These are phyloP conservation scores for Galagoides demidoff DNA, from an alignment of 2,797 vertebrate genomes.

Conservation along the genomic window DNA sequence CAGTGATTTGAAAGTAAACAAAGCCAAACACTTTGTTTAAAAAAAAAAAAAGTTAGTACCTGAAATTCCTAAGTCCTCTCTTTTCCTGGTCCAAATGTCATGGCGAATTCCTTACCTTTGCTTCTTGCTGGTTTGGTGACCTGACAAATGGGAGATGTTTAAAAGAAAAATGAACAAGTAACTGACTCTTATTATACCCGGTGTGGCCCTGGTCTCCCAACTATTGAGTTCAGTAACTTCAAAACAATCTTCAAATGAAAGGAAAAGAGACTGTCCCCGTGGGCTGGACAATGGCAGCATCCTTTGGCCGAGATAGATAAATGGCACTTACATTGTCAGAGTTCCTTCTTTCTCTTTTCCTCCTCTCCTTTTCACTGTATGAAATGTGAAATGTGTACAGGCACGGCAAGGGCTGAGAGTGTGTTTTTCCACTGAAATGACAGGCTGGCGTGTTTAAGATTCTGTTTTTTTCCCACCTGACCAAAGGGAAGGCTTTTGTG, in stretches of 20 bases:
- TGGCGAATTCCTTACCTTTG: not conserved
- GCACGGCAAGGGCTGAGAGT: not conserved
- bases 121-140: not conserved
- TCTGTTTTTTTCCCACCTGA: not conserved
- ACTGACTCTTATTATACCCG: not conserved
- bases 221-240: not conserved
- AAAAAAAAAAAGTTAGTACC: not conserved
- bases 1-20: not conserved
- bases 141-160: not conserved
- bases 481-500: conserved; percentile 38
- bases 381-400: not conserved
- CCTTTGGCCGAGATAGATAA: not conserved
- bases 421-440: not conserved
- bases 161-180: not conserved
- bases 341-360: not conserved
- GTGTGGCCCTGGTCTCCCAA: not conserved
- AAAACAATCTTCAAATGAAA: not conserved
- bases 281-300: not conserved
- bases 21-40: not conserved
- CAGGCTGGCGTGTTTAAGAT: not conserved
- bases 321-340: not conserved
- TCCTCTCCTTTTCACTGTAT: not conserved
- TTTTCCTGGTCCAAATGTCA: not conserved
- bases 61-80: not conserved
- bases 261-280: not conserved